Evolutionary conservation across 2,797 vertebrate species (phyloP).

Genomic region (Rhinella marina): DNA sequence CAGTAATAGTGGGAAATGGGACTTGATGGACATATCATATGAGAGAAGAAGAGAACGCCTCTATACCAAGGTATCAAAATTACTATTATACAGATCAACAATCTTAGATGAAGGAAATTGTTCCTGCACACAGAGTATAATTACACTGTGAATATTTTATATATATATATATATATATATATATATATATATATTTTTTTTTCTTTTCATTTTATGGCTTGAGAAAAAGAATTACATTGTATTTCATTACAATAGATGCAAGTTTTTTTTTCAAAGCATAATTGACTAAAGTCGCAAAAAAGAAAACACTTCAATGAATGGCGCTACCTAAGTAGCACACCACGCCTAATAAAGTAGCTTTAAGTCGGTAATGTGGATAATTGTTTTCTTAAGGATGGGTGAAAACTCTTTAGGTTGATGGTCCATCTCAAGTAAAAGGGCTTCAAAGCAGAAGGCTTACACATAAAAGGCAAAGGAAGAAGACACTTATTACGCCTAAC

Average conservation of each 20-base stretch:
- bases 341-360: slow-evolving; percentile 54
- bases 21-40: no score
- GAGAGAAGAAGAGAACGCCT: no score
- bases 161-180: no score
- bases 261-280: neutral
- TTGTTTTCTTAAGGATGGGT: slow-evolving; percentile 41
- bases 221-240: no score
- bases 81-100: no score
- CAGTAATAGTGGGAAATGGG: no score
- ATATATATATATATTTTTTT: no score
- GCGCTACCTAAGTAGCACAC: slow-evolving; percentile 17
- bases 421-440: slow-evolving; percentile 44
- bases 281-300: neutral
- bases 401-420: slow-evolving; percentile 38
- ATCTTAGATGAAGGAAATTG: neutral
- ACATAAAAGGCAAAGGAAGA: slow-evolving; percentile 33
- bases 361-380: slow-evolving; percentile 50
- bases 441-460: slow-evolving; percentile 41
- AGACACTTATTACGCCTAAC: slow-evolving; percentile 17
- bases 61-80: no score
- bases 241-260: neutral
- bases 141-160: no score
- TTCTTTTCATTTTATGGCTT: neutral
- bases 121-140: neutral
- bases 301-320: slow-evolving; percentile 12